Evolutionary conservation across 1,140 invertebrate species (phyloP).

Genomic region (Dolichoris vasculosae): DNA sequence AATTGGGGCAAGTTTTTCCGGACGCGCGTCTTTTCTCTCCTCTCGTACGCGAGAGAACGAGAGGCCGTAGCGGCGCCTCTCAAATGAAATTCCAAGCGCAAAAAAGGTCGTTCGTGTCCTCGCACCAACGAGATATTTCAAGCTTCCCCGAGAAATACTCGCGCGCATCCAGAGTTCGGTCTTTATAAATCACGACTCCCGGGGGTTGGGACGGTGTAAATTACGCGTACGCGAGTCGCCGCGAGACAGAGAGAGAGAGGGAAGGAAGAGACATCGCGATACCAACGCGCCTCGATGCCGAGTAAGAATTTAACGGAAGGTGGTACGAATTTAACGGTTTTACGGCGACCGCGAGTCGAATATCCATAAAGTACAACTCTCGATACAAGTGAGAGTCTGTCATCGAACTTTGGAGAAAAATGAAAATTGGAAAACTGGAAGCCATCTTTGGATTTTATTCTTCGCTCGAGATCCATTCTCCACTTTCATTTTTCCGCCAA

Average conservation of each 20-base stretch:
- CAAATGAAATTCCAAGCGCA: slow-evolving; percentile 22
- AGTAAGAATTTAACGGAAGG: not conserved
- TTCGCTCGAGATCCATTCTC: not conserved
- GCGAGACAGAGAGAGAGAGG: no score
- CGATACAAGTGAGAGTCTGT: not conserved
- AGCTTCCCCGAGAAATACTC: not conserved
- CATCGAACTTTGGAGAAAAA: not conserved
- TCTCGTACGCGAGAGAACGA: not conserved
- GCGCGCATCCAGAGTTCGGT: no score
- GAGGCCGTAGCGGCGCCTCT: not conserved
- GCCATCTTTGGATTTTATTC: not conserved
- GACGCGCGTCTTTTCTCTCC: not conserved
- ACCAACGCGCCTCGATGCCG: no score
- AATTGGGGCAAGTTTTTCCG: slow-evolving; percentile 53
- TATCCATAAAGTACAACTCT: not conserved
- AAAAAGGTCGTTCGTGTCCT: slow-evolving; percentile 1
- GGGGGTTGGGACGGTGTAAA: not conserved
- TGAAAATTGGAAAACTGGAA: not conserved
- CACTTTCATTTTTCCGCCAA: not conserved
- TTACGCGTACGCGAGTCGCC: not conserved
- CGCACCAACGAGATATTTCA: not conserved
- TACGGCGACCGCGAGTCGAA: no score
- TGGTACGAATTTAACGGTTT: no score
- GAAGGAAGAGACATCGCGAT: no score
- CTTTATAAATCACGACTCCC: slow-evolving; percentile 27